A percentile compares a stretch with the other conserved stretches of the same genome.
phyloP scores from a whole-genome alignment of 1,140 invertebrate species.

The Hypsibius dujardini region DNA sequence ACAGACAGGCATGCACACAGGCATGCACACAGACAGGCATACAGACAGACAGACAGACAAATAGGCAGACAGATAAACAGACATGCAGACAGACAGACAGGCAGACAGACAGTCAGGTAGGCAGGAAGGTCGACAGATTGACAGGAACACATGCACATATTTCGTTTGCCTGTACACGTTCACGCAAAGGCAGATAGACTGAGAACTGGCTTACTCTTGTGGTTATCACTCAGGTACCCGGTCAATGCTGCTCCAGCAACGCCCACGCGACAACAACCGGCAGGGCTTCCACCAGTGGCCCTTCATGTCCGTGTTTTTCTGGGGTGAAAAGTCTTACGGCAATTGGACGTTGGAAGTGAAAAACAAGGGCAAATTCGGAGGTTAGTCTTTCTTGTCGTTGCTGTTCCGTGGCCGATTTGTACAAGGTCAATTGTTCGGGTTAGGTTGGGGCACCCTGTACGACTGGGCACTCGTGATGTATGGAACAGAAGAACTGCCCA shows the following conservation, averaged over 20 bases:
- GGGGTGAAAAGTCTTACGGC: constrained; percentile 83
- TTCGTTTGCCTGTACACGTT: no score
- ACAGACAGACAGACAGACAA: no score
- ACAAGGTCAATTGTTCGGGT: constrained; percentile 2
- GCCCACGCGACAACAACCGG: constrained; percentile 63
- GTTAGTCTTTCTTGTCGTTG: constrained; percentile 38
- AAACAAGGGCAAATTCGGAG: constrained; percentile 69
- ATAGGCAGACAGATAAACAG: no score
- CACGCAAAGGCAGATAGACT: no score
- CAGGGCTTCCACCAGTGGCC: constrained; percentile 55
- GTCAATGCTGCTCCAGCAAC: constrained; percentile 59
- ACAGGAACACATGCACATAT: no score
- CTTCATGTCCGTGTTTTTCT: constrained; percentile 59
- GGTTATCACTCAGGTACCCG: constrained; percentile 25
- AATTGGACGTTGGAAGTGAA: constrained; percentile 79
- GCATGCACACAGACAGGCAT: no score
- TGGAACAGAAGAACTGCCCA: constrained; percentile 60
- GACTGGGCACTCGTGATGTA: constrained; percentile 76
- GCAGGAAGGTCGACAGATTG: no score
- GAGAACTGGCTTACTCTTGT: constrained; percentile 33
- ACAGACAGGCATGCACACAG: no score
- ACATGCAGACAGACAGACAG: no score
- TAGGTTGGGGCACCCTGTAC: constrained; percentile 67
- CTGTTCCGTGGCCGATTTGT: constrained; percentile 16
- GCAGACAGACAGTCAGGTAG: no score